These are phyloP conservation scores for Hirtodrosophila confusa DNA, from an alignment of 2,888 invertebrate genomes.

Conservation along the genomic window DNA sequence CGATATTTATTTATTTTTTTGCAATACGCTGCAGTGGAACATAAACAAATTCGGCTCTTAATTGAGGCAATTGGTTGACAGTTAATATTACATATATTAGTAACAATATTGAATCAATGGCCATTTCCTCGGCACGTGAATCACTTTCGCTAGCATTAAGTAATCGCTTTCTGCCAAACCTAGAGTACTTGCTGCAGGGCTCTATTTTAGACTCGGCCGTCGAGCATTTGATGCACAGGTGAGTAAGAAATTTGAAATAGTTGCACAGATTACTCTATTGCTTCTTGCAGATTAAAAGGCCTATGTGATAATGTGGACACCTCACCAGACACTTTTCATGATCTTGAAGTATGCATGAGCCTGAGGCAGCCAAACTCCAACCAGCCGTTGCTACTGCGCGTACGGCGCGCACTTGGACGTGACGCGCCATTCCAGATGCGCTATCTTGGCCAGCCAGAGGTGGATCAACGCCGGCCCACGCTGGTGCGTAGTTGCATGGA, in stretches of 20 bases:
- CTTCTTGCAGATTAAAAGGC: constrained; percentile 87
- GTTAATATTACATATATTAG: not conserved
- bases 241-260: not conserved
- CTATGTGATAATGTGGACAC: constrained; percentile 96
- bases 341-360: constrained; percentile 96
- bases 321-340: constrained; percentile 95
- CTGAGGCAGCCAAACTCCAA: constrained; percentile 88
- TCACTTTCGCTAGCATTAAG: constrained; percentile 91
- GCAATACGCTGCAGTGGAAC: constrained; percentile 4
- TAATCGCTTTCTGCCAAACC: constrained; percentile 94
- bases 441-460: constrained; percentile 95
- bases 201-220: constrained; percentile 96
- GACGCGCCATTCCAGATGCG: constrained; percentile 90
- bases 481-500: constrained; percentile 96
- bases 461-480: constrained; percentile 94
- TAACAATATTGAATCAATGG: constrained; percentile 32
- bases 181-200: constrained; percentile 96
- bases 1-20: not conserved
- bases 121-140: constrained; percentile 77
- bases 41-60: constrained; percentile 28
- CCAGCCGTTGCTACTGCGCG: constrained; percentile 90
- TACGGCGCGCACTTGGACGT: constrained; percentile 92
- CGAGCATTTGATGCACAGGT: constrained; percentile 93
- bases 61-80: not conserved
- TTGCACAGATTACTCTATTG: not conserved